A percentile compares a stretch with the other conserved stretches of the same genome.
Conservation (phyloP, 2,797 vertebrate species). For the Parauchenoglanis ngamensis region DNA sequence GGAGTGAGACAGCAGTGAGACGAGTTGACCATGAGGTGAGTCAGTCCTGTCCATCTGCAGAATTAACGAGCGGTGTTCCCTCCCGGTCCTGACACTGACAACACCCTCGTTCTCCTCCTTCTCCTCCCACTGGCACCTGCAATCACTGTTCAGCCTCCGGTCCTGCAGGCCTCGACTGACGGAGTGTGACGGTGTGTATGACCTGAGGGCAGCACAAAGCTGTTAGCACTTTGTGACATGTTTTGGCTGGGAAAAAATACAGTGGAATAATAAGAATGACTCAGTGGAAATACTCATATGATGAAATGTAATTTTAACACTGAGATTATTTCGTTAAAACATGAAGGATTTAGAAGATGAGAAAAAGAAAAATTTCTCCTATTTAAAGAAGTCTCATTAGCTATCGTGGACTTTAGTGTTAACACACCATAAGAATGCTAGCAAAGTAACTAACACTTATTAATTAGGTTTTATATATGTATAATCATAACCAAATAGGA, state of each 20-base stretch:
- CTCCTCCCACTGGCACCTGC: conserved; percentile 25
- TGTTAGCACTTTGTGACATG: conserved; percentile 12
- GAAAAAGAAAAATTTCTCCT: neutral
- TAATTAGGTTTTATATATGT: neutral
- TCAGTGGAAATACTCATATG: neutral
- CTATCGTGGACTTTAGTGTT: neutral
- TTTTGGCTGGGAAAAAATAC: neutral
- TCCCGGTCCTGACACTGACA: conserved; percentile 57
- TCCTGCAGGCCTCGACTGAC: neutral
- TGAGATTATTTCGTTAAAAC: neutral
- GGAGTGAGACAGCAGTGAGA: conserved; percentile 56
- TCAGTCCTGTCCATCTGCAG: conserved; percentile 69
- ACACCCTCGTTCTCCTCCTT: conserved; percentile 33
- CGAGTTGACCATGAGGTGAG: conserved; percentile 76
- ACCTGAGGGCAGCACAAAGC: conserved; percentile 18
- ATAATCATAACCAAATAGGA: neutral
- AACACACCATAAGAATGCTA: neutral
- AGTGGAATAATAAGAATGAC: neutral
- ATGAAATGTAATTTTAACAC: neutral
- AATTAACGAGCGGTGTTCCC: conserved; percentile 75
- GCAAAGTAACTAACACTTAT: neutral
- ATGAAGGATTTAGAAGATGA: neutral
- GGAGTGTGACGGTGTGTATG: conserved; percentile 9
- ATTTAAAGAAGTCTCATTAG: neutral
- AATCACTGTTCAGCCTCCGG: neutral